These are phyloP conservation scores for Megalops cyprinoides DNA, from an alignment of 2,797 vertebrate species.

Conservation along the genomic window DNA sequence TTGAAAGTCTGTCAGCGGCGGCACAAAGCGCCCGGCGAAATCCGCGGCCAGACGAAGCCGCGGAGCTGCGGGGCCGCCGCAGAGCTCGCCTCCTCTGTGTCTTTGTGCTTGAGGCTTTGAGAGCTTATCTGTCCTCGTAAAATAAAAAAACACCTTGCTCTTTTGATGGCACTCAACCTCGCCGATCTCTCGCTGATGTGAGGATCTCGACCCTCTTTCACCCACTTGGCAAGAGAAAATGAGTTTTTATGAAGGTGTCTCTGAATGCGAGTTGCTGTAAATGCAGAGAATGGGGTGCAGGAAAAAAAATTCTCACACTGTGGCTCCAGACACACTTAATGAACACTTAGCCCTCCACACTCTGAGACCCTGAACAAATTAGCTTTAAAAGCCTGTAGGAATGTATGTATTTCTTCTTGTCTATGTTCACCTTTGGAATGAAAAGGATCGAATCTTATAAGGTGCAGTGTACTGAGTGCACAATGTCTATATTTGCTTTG, in stretches of 20 bases:
- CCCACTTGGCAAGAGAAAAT: constrained; percentile 42
- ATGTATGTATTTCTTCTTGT: constrained; percentile 45
- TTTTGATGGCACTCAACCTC: constrained; percentile 65
- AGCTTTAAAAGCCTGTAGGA: constrained; percentile 58
- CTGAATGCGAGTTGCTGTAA: constrained; percentile 4
- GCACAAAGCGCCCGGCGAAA: constrained; percentile 48
- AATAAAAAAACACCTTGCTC: constrained; percentile 47
- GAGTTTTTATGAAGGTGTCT: constrained; percentile 54
- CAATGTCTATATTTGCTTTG: too few species aligned
- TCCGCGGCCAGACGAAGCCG: constrained; percentile 32
- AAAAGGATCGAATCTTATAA: constrained; percentile 41
- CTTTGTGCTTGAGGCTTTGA: constrained; percentile 52
- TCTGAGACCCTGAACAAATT: constrained; percentile 35
- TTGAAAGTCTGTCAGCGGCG: constrained; percentile 43
- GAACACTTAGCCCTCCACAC: too few species aligned
- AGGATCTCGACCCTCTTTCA: constrained; percentile 45
- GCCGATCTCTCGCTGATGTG: constrained; percentile 55
- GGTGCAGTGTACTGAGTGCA: too few species aligned
- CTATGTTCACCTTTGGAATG: constrained; percentile 55
- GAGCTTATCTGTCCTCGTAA: constrained; percentile 57
- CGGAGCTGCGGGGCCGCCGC: constrained; percentile 50
- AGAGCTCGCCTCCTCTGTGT: constrained; percentile 42
- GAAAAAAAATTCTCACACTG: constrained; percentile 9
- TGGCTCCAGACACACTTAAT: background rate
- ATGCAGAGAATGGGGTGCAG: background rate